Percentiles rank a stretch among this genome's conserved stretches.
Evolutionary conservation across 2,113 vertebrate species (phyloP).

Genomic region (Istiophorus platypterus): DNA sequence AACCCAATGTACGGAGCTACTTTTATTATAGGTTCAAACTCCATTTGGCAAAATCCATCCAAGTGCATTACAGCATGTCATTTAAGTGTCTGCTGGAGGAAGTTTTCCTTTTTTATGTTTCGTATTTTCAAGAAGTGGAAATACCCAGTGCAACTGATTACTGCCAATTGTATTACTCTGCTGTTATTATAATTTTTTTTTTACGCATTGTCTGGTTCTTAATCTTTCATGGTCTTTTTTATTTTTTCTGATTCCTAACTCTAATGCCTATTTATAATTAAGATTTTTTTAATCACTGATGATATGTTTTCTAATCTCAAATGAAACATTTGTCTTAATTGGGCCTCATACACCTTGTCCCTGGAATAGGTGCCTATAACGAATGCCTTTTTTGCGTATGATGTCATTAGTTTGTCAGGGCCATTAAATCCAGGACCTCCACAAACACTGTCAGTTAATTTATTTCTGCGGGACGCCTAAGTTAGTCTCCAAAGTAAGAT

Average conservation of each 20-base stretch:
- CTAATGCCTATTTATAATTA: slow-evolving; percentile 36
- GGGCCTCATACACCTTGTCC: not conserved
- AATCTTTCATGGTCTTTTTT: not conserved
- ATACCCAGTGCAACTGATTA: slow-evolving; percentile 46
- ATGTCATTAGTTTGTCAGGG: slow-evolving; percentile 31
- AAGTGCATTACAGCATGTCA: slow-evolving; percentile 60
- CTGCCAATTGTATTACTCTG: slow-evolving; percentile 47
- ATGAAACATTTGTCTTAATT: slow-evolving; percentile 29
- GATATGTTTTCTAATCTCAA: slow-evolving; percentile 15
- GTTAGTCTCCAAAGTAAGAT: slow-evolving; percentile 39
- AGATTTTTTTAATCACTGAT: slow-evolving; percentile 15
- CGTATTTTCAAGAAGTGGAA: slow-evolving; percentile 40
- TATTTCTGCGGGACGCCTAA: slow-evolving; percentile 38
- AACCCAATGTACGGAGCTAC: slow-evolving; percentile 1
- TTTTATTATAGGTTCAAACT: slow-evolving; percentile 11
- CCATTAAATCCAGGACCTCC: slow-evolving; percentile 37
- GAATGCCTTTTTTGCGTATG: slow-evolving; percentile 50
- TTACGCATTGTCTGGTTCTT: slow-evolving; percentile 9
- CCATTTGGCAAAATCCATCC: slow-evolving; percentile 31
- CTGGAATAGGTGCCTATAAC: slow-evolving; percentile 51
- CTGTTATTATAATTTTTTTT: slow-evolving; percentile 7
- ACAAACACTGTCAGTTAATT: slow-evolving; percentile 39
- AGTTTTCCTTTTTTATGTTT: slow-evolving; percentile 20
- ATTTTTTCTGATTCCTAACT: slow-evolving; percentile 38
- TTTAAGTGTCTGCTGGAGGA: slow-evolving; percentile 39